Evolutionary conservation across 1,140 invertebrate species (phyloP).

Genomic region (Drosophila bipectinata): DNA sequence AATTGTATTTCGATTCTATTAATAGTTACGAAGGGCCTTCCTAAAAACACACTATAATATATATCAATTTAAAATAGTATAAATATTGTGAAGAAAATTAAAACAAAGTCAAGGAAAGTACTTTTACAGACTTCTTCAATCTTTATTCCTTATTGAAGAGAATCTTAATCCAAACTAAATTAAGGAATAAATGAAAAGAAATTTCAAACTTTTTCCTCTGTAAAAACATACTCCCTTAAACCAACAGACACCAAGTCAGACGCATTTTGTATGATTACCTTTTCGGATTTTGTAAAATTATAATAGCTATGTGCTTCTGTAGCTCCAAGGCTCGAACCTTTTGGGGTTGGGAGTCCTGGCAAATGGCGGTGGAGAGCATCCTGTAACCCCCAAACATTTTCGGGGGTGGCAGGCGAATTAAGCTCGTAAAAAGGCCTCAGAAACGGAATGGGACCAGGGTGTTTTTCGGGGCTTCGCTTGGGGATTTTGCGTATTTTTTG

Average conservation of each 20-base stretch:
- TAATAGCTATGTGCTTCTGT: slow-evolving; percentile 52
- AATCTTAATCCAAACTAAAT: background rate
- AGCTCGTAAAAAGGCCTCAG: slow-evolving; percentile 69
- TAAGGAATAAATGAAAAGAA: background rate
- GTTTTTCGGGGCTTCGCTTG: slow-evolving; percentile 40
- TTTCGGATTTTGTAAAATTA: slow-evolving; percentile 78
- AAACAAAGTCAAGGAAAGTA: too few relatives aligned
- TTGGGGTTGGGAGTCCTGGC: slow-evolving; percentile 33
- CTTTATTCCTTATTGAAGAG: background rate
- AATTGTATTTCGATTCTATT: background rate
- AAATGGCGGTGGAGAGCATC: slow-evolving; percentile 60
- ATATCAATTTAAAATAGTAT: too few relatives aligned
- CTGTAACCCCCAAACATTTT: slow-evolving; percentile 1
- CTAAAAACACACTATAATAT: too few relatives aligned
- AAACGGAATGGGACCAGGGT: slow-evolving; percentile 44
- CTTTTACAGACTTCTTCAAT: too few relatives aligned
- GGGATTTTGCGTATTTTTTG: slow-evolving; percentile 37
- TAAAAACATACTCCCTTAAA: background rate
- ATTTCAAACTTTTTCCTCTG: background rate
- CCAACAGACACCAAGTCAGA: slow-evolving; percentile 16
- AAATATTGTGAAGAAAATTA: too few relatives aligned
- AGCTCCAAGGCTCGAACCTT: background rate
- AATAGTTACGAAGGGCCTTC: background rate
- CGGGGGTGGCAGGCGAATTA: slow-evolving; percentile 67
- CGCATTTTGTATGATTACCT: slow-evolving; percentile 75